Percentiles rank a stretch among this genome's conserved stretches.
Evolutionary conservation across 2,113 vertebrate species (phyloP).

Genomic region (Galbula dea): DNA sequence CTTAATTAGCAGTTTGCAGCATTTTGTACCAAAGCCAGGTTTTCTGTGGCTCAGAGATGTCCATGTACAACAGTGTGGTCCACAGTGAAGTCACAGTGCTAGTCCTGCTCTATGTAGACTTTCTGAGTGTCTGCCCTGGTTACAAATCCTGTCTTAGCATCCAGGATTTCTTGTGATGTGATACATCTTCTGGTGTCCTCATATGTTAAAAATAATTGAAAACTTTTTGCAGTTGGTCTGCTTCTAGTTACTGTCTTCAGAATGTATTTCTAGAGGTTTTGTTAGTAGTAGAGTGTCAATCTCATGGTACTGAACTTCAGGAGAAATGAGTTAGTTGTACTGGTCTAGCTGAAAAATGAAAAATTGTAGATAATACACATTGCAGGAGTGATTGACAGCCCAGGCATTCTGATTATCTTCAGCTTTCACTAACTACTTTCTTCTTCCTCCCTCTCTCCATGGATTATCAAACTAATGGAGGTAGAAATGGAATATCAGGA

Average conservation of each 20-base stretch:
- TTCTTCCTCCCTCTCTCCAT: not conserved
- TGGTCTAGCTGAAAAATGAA: not conserved
- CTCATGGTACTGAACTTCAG: not conserved
- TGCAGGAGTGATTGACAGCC: slow-evolving; percentile 5
- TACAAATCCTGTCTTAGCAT: not conserved
- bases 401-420: slow-evolving; percentile 1
- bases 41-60: not conserved
- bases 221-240: not conserved
- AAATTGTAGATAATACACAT: not conserved
- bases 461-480: not conserved
- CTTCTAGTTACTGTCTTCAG: not conserved
- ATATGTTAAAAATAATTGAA: not conserved
- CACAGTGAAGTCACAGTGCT: not conserved
- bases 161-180: not conserved
- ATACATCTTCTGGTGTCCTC: not conserved
- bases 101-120: not conserved
- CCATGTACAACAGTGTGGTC: not conserved
- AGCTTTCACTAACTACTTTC: not conserved
- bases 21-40: not conserved
- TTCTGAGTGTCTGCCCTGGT: not conserved
- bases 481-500: not conserved
- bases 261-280: not conserved
- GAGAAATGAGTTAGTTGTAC: not conserved
- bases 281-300: not conserved
- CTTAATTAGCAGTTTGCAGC: not conserved